phyloP scores from a whole-genome alignment of 2,888 invertebrate genomes.

The Lingula anatina region DNA sequence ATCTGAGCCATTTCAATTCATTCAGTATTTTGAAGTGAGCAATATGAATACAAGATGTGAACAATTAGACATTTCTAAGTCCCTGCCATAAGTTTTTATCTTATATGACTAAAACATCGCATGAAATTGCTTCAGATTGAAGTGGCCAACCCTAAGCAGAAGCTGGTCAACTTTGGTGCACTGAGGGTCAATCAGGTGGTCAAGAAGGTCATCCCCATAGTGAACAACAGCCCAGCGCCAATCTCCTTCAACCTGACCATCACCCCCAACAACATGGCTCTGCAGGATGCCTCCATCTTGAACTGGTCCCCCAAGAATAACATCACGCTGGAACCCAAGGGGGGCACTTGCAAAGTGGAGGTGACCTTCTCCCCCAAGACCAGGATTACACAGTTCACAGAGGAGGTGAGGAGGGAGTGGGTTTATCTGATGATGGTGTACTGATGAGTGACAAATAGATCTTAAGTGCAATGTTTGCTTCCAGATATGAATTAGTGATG shows the following conservation, averaged over 20 bases:
- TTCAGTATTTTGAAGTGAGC: too few relatives aligned
- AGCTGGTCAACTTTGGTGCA: conserved; percentile 47
- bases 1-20: too few relatives aligned
- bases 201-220: conserved; percentile 40
- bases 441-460: too few relatives aligned
- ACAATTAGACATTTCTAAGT: neutral
- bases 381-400: conserved; percentile 48
- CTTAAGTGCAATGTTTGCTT: too few relatives aligned
- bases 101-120: neutral
- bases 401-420: conserved; percentile 35
- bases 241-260: conserved; percentile 46
- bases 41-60: too few relatives aligned
- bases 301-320: conserved; percentile 31
- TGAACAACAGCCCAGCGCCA: conserved; percentile 49
- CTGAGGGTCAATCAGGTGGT: conserved; percentile 39
- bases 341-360: conserved; percentile 43
- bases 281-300: conserved; percentile 38
- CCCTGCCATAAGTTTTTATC: neutral
- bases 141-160: conserved; percentile 44
- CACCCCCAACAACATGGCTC: conserved; percentile 34
- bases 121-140: conserved; percentile 36
- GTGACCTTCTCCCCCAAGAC: conserved; percentile 42
- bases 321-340: conserved; percentile 40
- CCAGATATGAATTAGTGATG: too few relatives aligned
- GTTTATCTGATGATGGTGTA: neutral